Conservation (phyloP, 2,113 vertebrate genomes). For the Hippocampus abdominalis region DNA sequence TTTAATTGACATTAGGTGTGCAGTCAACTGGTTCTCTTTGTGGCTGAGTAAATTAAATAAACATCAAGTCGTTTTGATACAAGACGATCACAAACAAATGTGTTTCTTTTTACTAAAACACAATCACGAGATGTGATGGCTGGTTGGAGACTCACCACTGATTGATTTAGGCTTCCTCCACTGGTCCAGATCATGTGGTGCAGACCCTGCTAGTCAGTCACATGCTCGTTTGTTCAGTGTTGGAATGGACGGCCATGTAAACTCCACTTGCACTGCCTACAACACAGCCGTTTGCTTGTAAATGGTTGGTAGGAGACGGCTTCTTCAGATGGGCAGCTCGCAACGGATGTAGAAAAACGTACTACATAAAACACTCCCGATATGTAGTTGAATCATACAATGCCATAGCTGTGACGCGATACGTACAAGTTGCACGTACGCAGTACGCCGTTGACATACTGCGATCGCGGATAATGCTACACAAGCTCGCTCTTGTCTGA, state of each 20-base stretch:
- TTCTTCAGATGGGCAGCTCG: not conserved
- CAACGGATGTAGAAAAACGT: not conserved
- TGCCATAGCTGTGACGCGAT: not conserved
- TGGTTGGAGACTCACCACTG: constrained; percentile 45
- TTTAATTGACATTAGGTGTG: not conserved
- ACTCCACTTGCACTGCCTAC: constrained; percentile 25
- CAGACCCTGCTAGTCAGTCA: constrained; percentile 48
- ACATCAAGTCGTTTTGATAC: not conserved
- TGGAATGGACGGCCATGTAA: constrained; percentile 24
- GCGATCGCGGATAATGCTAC: not conserved
- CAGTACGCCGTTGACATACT: not conserved
- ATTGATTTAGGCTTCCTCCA: constrained; percentile 38
- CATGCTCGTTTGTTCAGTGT: constrained; percentile 54
- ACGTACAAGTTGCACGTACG: not conserved
- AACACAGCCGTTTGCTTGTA: constrained; percentile 19
- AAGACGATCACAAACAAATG: not conserved
- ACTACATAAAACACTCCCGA: not conserved
- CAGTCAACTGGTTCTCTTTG: not conserved
- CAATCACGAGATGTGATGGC: not conserved
- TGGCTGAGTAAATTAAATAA: not conserved
- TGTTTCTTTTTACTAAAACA: not conserved
- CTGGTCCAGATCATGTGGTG: constrained; percentile 60
- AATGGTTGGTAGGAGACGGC: constrained; percentile 3
- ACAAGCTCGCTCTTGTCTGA: not conserved
- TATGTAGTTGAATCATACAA: not conserved